phyloP scores from a whole-genome alignment of 2,113 vertebrate genomes.

The Saguinus imperator region DNA sequence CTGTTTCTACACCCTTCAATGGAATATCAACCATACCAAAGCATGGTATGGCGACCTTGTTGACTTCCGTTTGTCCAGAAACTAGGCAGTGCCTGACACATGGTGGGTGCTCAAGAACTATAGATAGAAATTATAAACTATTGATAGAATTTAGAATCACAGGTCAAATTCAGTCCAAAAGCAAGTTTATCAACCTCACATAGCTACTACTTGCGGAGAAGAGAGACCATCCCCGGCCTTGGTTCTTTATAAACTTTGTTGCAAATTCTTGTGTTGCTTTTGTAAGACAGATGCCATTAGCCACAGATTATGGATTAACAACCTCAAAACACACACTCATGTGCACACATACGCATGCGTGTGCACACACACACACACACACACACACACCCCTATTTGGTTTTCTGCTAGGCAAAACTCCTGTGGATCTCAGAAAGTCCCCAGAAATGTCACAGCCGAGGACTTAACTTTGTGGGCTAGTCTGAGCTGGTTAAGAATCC shows the following conservation, averaged over 20 bases:
- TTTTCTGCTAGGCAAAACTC: neutral
- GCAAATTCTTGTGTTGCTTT: neutral
- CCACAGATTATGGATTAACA: neutral
- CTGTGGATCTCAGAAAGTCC: constrained; percentile 44
- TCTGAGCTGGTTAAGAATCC: constrained; percentile 50
- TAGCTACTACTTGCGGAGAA: neutral
- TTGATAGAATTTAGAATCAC: neutral
- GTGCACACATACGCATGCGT: accelerated
- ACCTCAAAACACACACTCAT: neutral
- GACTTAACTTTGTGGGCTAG: constrained; percentile 59
- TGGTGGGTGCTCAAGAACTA: neutral
- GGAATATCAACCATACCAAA: no score
- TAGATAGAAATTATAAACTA: neutral
- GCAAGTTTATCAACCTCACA: no score
- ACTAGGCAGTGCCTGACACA: no score
- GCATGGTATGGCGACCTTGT: accelerated
- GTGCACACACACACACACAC: accelerated
- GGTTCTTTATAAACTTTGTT: accelerated
- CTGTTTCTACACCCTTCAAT: accelerated
- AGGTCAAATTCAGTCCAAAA: no score
- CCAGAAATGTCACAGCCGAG: constrained; percentile 56
- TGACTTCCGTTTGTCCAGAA: no score
- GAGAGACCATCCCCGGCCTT: neutral
- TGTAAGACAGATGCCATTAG: neutral
- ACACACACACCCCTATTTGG: neutral